phyloP scores from a whole-genome alignment of 2,113 vertebrate genomes.

The Mustela lutreola region DNA sequence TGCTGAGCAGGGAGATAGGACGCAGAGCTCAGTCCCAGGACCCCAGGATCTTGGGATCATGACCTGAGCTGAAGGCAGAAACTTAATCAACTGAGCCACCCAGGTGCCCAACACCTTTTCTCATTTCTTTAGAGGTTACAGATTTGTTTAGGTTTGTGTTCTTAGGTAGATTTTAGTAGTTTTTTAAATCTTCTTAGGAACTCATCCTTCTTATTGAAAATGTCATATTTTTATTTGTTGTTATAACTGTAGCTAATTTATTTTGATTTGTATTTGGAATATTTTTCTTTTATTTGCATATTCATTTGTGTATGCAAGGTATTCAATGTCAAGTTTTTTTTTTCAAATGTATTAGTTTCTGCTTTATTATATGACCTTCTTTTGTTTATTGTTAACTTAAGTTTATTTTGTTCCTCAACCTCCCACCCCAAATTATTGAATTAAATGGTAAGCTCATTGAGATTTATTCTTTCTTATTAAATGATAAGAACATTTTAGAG shows the following conservation, averaged over 20 bases:
- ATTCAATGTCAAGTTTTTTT: not conserved
- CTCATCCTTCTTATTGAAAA: not conserved
- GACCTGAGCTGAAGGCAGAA: not conserved
- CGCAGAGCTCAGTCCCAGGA: not conserved
- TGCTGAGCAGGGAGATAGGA: not conserved
- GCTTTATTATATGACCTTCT: conserved; percentile 15
- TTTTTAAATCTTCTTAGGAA: not conserved
- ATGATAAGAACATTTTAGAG: not conserved
- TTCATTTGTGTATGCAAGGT: not conserved
- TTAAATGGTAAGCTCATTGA: conserved; percentile 13
- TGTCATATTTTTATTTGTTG: not conserved
- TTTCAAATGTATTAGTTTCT: not conserved
- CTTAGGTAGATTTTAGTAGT: not conserved
- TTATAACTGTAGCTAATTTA: not conserved
- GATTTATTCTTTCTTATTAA: conserved; percentile 49
- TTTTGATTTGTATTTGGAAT: not conserved
- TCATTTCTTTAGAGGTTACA: not conserved
- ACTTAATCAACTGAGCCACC: not conserved
- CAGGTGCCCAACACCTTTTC: not conserved
- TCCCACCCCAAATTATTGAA: not conserved
- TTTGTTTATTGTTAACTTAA: conserved; percentile 21
- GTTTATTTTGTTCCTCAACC: not conserved
- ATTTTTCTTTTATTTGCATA: not conserved
- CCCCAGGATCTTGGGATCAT: not conserved
- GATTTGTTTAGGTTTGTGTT: not conserved